Evolutionary conservation across 30 jellyfish, hydroid and myxozoan genomes (phyloP), one percentile per base, ranked within the genome.

Genomic region (Mastigias papua): DNA sequence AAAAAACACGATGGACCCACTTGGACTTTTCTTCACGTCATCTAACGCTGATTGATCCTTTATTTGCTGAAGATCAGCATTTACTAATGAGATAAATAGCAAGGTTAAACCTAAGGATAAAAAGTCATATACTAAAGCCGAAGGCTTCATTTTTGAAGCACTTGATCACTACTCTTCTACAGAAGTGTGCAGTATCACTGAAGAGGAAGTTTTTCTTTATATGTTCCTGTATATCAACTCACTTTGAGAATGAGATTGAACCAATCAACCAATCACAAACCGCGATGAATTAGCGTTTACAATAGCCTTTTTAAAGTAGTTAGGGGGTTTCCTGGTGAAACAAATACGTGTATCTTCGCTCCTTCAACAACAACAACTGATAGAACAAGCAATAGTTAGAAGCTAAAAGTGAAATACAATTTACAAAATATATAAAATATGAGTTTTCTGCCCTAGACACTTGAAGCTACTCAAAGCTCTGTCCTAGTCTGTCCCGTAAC

Each of bases 1-100:
- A 49, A 82, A 82, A 82, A 66, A 69, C 6, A 82, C 86, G 34
- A 67, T 86, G 13, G 92, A 17, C 3, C 92, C 92, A 58, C 71
- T 60, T 5, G 86, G 86, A 37, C 34, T 69, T 28, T 20, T 27
- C 54, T 68, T 68, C 58, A 48, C 86, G 1, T 1, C 60, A 0
- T 69, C 86, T 65, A 82, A 32, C 35, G 69, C 22, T 1, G 84
- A 15, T 73, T 54, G 58, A 33, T 76, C 76, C 1, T 30, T 50
- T 20, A 76, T 13, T 2, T 37, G 69, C 67, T 34, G 22, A 33
- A 34, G 34, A 19, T 49, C 63, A 33, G 31, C 35, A 1, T 35
- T 72, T 34, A 69, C 83, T 1, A 23, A 25, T 11, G 67, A 69
- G 10, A 19, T 19, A 10, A 54, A 54, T 11, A 54, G 3, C 2